Evolutionary conservation across 2,113 vertebrate genomes (phyloP).

Genomic region (Notiomystis cincta): DNA sequence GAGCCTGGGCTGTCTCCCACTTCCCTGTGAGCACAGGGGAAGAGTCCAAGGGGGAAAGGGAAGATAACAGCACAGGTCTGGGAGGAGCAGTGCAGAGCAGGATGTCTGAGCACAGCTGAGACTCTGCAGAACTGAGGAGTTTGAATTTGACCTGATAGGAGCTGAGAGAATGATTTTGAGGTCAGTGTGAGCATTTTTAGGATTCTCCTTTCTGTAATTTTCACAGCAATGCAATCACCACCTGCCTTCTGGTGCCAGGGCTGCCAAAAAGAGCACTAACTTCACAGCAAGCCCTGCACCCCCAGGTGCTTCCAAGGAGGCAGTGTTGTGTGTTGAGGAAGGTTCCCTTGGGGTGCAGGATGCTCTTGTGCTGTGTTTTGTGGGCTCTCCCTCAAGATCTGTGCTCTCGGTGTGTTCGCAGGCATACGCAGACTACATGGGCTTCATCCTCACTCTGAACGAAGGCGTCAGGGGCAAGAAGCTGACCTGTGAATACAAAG

Average conservation of each 20-base stretch:
- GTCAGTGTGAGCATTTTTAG: neutral
- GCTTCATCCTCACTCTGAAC: conserved; percentile 91
- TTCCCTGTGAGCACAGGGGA: neutral
- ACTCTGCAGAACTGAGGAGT: neutral
- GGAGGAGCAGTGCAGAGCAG: neutral
- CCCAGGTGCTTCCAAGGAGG: neutral
- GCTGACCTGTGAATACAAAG: conserved; percentile 83
- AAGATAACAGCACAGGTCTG: neutral
- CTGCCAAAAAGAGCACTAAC: neutral
- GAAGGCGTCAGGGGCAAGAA: conserved; percentile 93
- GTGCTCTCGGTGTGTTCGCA: conserved; percentile 19
- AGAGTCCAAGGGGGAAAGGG: neutral
- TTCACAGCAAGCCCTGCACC: neutral
- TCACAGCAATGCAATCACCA: accelerated
- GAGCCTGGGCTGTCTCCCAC: neutral
- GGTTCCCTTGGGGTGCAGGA: neutral
- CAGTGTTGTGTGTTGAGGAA: neutral
- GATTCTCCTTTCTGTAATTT: neutral
- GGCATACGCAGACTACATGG: conserved; percentile 95
- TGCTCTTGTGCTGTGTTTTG: neutral
- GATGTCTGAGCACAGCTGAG: neutral
- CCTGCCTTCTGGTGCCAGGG: neutral
- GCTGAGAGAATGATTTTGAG: neutral
- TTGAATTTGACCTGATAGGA: neutral
- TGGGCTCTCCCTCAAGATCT: neutral